Base-by-base conservation (phyloP, 2,797 vertebrate genomes). In the Eulemur albifrons region DNA sequence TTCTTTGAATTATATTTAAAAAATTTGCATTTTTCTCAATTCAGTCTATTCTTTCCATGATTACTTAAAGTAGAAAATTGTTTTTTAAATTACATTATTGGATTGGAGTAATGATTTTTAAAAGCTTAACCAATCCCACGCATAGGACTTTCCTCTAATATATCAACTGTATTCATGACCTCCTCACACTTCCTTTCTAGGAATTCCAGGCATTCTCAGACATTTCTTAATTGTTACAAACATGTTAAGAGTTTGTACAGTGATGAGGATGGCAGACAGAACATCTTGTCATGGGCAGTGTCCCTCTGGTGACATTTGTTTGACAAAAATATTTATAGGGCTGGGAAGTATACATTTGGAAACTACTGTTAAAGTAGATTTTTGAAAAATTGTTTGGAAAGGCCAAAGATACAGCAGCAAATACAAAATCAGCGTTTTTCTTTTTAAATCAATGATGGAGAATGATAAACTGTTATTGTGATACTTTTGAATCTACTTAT, bases 271-370 rank as follows among this genome's bases (percentile, higher is more conserved):
- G 52, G 25, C 50, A 95, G 63, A 75, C 43, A 93, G 32, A 80
- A 40, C 38, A 54, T 91, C n/a, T 93, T 70, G 27, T 52, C 9
- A 5, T 80, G 50, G 18, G 9, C 14, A 84, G 50, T 82, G 67
- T 90, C 30, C 32, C 15, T 84, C 65, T 61, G 43, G 2, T 79
- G 77, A 84, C 20, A 13, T 81, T 83, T 90, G 15, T 50, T 77
- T 95, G n/a, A 59, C 20, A 87, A 63, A 92, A 95, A 48, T 89
- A 89, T 96, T 96, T 97, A 52, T 92, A 65, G 52, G 40, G 40
- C 61, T 77, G 43, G 17, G 27, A 92, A 80, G 75, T 81, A 32
- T 32, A 17, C 48, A 61, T 93, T 86, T 27, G 79, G 54, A 92
- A 86, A 63, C 45, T 79, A 30, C 61, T 91, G 1, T 81, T 92